phyloP scores from a whole-genome alignment of 1,140 invertebrate species.

The Plutomurus gul region DNA sequence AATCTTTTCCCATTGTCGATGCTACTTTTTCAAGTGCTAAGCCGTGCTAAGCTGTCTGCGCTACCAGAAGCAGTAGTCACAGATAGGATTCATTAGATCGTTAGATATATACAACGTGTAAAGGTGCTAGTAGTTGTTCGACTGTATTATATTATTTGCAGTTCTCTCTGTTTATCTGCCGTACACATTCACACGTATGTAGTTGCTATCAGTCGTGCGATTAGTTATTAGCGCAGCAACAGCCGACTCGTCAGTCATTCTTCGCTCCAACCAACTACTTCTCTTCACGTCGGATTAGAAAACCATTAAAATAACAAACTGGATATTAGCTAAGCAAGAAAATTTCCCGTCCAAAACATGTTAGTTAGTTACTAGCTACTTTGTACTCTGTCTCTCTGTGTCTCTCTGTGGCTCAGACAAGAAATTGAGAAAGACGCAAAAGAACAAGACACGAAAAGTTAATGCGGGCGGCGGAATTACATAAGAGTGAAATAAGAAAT shows the following conservation, averaged over 20 bases:
- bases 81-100: neutral
- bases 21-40: constrained; percentile 35
- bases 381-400: neutral
- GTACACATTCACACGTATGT: too few relatives aligned
- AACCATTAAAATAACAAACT: constrained; percentile 29
- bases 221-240: constrained; percentile 21
- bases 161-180: too few relatives aligned
- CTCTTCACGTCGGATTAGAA: neutral
- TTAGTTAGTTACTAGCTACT: neutral
- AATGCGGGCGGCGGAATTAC: neutral
- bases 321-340: constrained; percentile 28
- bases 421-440: neutral
- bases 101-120: neutral
- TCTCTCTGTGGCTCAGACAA: too few relatives aligned
- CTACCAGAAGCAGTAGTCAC: constrained; percentile 9
- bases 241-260: constrained; percentile 2
- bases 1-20: constrained; percentile 22
- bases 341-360: neutral
- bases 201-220: too few relatives aligned
- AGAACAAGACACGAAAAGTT: neutral
- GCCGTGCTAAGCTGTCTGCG: constrained; percentile 9
- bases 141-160: too few relatives aligned
- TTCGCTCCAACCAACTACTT: too few relatives aligned
- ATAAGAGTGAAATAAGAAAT: constrained; percentile 1
- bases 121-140: too few relatives aligned